These are phyloP conservation scores for Poecilobothrus nobilitatus DNA, from an alignment of 2,888 invertebrate genomes.

Conservation along the genomic window DNA sequence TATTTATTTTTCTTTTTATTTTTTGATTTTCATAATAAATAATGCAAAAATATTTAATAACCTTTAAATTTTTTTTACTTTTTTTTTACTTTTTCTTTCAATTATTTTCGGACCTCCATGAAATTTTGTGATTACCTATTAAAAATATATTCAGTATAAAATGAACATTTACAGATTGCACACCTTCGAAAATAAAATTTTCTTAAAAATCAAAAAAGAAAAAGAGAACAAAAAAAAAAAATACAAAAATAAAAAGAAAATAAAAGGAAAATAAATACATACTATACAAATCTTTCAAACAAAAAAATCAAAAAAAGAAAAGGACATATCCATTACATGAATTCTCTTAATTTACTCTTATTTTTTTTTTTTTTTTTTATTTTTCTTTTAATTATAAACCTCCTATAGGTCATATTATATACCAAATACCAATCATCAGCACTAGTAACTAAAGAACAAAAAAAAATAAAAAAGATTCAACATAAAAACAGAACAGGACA, in stretches of 20 bases:
- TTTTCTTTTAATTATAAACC: background rate
- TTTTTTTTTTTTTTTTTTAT: background rate
- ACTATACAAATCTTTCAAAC: no score
- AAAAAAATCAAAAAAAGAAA: conserved; percentile 1
- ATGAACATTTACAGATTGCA: no score
- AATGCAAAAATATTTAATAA: no score
- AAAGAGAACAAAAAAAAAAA: background rate
- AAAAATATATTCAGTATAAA: no score
- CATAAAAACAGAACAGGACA: background rate
- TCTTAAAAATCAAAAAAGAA: background rate
- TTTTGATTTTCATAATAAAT: no score
- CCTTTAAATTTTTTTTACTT: background rate
- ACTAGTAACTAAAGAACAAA: background rate
- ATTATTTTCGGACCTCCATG: no score
- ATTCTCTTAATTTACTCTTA: background rate
- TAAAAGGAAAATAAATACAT: no score
- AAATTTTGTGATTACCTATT: no score
- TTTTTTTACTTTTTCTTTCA: background rate
- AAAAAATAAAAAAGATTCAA: background rate
- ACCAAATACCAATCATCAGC: conserved; percentile 6
- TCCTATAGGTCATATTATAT: background rate
- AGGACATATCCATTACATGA: background rate
- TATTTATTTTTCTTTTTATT: no score
- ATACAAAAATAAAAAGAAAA: no score
- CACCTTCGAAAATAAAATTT: no score